A percentile compares a stretch with the other conserved stretches of the same genome.
These are phyloP conservation scores for Agrochola lota DNA, from an alignment of 2,888 invertebrate species.

Conservation along the genomic window DNA sequence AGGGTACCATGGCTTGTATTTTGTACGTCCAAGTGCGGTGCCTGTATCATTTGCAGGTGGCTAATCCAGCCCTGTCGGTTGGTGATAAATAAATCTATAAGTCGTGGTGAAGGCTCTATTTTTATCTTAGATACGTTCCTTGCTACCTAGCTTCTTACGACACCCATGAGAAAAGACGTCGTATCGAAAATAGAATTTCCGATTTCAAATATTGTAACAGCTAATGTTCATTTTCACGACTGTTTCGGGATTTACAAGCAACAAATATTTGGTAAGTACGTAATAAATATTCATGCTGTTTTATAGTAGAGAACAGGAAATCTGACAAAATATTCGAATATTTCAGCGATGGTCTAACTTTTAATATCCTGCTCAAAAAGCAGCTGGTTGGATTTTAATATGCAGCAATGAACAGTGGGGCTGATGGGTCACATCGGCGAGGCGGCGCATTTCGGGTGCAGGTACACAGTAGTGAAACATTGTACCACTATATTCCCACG, in stretches of 20 bases:
- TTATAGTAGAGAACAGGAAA: constrained; percentile 16
- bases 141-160: constrained; percentile 30
- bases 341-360: constrained; percentile 11
- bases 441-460: not conserved
- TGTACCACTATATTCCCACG: constrained; percentile 55
- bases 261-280: constrained; percentile 53
- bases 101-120: constrained; percentile 17
- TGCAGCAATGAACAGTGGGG: constrained; percentile 17
- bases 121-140: constrained; percentile 8
- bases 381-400: constrained; percentile 17
- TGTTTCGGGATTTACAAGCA: constrained; percentile 44
- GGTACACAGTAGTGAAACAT: constrained; percentile 24
- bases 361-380: constrained; percentile 32
- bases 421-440: not conserved
- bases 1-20: not conserved
- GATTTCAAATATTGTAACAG: constrained; percentile 54
- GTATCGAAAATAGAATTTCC: constrained; percentile 57
- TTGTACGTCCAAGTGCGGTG: not conserved
- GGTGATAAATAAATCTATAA: constrained; percentile 1
- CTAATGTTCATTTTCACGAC: constrained; percentile 59
- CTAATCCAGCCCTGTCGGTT: constrained; percentile 3
- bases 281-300: constrained; percentile 48
- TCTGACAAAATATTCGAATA: constrained; percentile 40
- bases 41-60: not conserved
- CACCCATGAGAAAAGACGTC: constrained; percentile 38